Evolutionary conservation across 2,888 invertebrate genomes (phyloP).

Genomic region (Euplexia lucipara): DNA sequence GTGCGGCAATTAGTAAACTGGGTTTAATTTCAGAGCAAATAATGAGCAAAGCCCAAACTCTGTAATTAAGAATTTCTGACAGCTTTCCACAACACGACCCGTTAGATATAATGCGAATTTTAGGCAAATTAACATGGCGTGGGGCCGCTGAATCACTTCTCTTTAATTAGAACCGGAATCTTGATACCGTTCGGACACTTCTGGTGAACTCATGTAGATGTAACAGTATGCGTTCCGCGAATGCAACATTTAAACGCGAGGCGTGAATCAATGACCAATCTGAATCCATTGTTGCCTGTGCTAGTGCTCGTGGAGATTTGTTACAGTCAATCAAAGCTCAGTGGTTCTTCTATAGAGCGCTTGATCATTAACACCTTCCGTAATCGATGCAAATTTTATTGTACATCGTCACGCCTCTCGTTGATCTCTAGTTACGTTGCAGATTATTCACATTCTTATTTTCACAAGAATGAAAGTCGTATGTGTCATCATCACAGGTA

Average conservation of each 20-base stretch:
- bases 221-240: constrained; percentile 83
- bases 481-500: constrained; percentile 31
- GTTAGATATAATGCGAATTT: constrained; percentile 82
- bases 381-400: constrained; percentile 74
- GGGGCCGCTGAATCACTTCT: constrained; percentile 81
- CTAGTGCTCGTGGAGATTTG: constrained; percentile 55
- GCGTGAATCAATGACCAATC: constrained; percentile 74
- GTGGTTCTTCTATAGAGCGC: constrained; percentile 63
- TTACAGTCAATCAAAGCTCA: constrained; percentile 53
- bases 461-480: constrained; percentile 33
- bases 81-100: constrained; percentile 71
- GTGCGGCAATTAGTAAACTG: constrained; percentile 48
- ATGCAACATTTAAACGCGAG: constrained; percentile 77
- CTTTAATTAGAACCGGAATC: constrained; percentile 87
- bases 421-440: constrained; percentile 69
- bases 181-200: constrained; percentile 81
- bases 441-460: constrained; percentile 55
- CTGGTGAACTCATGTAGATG: constrained; percentile 73
- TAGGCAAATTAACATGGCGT: constrained; percentile 81
- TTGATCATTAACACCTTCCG: constrained; percentile 68
- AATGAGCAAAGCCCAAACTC: constrained; percentile 56
- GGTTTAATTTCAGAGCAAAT: constrained; percentile 63
- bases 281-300: constrained; percentile 65
- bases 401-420: constrained; percentile 71
- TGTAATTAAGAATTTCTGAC: constrained; percentile 68